These are phyloP conservation scores for Eristalis arbustorum DNA, from an alignment of 2,888 invertebrate genomes.

Conservation along the genomic window DNA sequence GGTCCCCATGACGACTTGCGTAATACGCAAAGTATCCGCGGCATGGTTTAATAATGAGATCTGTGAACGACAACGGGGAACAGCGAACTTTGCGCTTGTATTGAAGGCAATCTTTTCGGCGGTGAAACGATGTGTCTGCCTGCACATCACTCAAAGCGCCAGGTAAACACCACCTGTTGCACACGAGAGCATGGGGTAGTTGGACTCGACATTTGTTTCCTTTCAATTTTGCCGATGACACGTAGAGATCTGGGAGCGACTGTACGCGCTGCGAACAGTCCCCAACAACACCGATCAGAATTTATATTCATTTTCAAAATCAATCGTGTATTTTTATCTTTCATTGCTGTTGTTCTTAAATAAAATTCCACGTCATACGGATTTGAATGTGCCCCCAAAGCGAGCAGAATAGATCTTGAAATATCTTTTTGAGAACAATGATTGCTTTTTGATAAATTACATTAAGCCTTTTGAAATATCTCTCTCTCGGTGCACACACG, in stretches of 20 bases:
- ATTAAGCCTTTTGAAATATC: neutral
- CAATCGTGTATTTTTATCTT: neutral
- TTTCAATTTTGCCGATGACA: neutral
- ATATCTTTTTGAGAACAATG: neutral
- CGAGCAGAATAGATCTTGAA: neutral
- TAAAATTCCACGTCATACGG: neutral
- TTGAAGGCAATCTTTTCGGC: neutral
- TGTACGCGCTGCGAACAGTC: too few species aligned
- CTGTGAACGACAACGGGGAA: neutral
- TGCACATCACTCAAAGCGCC: neutral
- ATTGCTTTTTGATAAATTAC: neutral
- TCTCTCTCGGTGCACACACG: neutral
- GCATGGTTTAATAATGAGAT: constrained; percentile 31
- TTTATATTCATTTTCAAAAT: neutral
- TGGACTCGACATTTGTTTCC: neutral
- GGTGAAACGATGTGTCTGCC: too few species aligned
- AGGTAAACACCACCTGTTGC: constrained; percentile 53
- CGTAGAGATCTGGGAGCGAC: neutral
- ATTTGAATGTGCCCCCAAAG: neutral
- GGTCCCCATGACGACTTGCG: constrained; percentile 18
- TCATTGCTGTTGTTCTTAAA: neutral
- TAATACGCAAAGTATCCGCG: constrained; percentile 4
- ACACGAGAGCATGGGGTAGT: constrained; percentile 18
- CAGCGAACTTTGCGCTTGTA: neutral
- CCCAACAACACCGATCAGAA: too few species aligned